Evolutionary conservation across 2,797 vertebrate species (phyloP), one percentile per base, ranked within the genome.

Genomic region (Coendou prehensilis): DNA sequence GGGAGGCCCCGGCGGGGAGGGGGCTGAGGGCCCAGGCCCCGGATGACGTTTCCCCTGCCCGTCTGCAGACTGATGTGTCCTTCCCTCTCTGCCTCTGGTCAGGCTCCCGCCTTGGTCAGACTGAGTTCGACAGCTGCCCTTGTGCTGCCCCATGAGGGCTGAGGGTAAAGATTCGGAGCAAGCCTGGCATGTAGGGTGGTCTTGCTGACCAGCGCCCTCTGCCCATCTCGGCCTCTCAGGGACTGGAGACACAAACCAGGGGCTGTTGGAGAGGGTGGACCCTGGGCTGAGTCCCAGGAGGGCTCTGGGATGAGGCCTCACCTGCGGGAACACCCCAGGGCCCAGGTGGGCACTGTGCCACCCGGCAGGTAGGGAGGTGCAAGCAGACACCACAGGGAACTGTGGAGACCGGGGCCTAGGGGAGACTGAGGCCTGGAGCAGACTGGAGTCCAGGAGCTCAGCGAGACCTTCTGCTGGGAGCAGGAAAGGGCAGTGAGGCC

Each of bases 311-410:
- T 11, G 45, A 50, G 26, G 26, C 26, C 8, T 61, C 6, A 9
- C 30, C 47, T 8, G 17, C n/a, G 15, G 6, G 2, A 4, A 4
- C 3, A 3, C 41, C 8, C 18, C 13, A 1, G 57, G 87, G 28
- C 78, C 45, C 3, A 1, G 0, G 0, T 28, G 14, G n/a, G 45
- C 6, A 4, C 33, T 0, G 0, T 6, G 14, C 30, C 18, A 17
- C 45, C 6, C 5, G 23, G 63, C 63, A 57, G 67, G 57, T 30
- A 20, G 5, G 1, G 0, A 0, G 18, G 1, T 2, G 28, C 3
- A 10, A 13, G 41, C 26, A 9, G 87, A 28, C 30, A 30, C 52
- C 1, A 6, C n/a, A 82, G 75, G 41, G 37, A 50, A 5, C 3
- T 1, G 1, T 20, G 7, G 30, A 9, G 14, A 33, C 14, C 9